Evolutionary conservation across 2,888 invertebrate genomes (phyloP), one percentile per base, ranked within the genome.

Genomic region (Agrilus mali): DNA sequence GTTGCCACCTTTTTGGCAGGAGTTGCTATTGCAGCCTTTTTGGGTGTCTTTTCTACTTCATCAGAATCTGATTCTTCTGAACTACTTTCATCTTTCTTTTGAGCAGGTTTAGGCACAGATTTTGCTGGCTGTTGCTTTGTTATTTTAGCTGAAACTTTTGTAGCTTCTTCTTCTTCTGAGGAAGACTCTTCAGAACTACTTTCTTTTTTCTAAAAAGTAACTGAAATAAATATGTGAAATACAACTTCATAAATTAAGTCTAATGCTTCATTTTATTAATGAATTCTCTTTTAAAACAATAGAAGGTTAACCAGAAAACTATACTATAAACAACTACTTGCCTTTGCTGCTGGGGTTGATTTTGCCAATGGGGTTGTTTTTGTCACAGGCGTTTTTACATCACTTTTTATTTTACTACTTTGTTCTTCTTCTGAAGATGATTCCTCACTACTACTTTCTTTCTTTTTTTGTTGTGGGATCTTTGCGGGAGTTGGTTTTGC

Each of bases 181-280:
- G 60, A 65, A 20, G 66, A 66, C 49, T 68, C 69, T 35, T 68
- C 68, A 15, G 68, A 67, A 47, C 67, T 67, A 13, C 64, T 63
- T 5, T 63, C 62, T 34, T 64, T 38, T 42, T 45, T 45, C 39
- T 50, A 48, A 40, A 44, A 38, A 15, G 43, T 41, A 43, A 47
- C 40, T 41, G 44, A 41, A 4, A 44, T 38, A 15, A 46, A 40
- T 14, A n/a, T 27, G 46, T 36, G 35, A 36, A 40, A 12, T 20
- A 20, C 3, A 17, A 4, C 5, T 20, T n/a, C n/a, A n/a, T n/a
- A n/a, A n/a, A n/a, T n/a, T 20, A 20, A 20, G 20, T 5, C 7
- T 6, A 20, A 20, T 6, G 7, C 7, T 4, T 20, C 4, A 20
- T 20, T 20, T 20, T 20, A 20, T 20, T 2, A 20, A 20, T 17